A percentile compares a stretch with the other conserved stretches of the same genome.
These are phyloP conservation scores for Aphaenogaster rudis DNA, from an alignment of 1,140 invertebrate genomes.

Conservation along the genomic window DNA sequence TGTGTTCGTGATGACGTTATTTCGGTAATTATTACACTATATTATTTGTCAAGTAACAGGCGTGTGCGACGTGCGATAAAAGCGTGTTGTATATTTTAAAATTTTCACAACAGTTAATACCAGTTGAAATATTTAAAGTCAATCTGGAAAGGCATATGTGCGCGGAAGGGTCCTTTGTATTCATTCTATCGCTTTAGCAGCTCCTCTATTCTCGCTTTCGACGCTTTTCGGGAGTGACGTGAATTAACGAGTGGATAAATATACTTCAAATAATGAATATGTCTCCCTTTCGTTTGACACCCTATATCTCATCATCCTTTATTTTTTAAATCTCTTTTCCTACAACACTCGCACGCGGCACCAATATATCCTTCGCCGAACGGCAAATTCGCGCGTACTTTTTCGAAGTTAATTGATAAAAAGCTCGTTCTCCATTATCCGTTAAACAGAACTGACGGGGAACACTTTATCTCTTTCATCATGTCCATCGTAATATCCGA, in stretches of 20 bases:
- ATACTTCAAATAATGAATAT: neutral
- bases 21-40: neutral
- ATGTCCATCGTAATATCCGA: slow-evolving; percentile 13
- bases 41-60: neutral
- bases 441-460: slow-evolving; percentile 24
- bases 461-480: slow-evolving; percentile 30
- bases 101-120: slow-evolving; percentile 16
- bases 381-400: neutral
- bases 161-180: neutral
- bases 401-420: slow-evolving; percentile 34
- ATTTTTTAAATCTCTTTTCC: neutral
- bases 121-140: slow-evolving; percentile 31
- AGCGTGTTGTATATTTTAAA: neutral
- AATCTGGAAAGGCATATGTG: too few species aligned
- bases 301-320: neutral
- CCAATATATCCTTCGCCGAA: slow-evolving; percentile 2
- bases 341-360: neutral
- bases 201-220: neutral
- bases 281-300: neutral
- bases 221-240: neutral
- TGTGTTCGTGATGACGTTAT: neutral
- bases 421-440: neutral
- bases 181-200: neutral
- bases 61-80: neutral
- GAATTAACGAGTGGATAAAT: slow-evolving; percentile 11